These are phyloP conservation scores for Pionites leucogaster DNA, from an alignment of 2,113 vertebrate genomes.

Conservation along the genomic window DNA sequence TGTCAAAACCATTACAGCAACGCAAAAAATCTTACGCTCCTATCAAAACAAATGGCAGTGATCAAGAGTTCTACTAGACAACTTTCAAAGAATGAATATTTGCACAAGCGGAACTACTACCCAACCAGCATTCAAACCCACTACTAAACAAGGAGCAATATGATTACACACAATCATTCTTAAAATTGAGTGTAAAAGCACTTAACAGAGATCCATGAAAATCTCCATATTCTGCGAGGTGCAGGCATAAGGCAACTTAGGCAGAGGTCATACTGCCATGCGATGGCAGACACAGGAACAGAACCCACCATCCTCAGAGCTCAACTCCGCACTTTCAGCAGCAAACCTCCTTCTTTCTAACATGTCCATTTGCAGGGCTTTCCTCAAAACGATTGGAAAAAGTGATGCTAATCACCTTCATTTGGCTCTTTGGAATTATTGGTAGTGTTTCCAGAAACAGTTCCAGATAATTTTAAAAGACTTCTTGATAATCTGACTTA, in stretches of 20 bases:
- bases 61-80: background rate
- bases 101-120: background rate
- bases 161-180: background rate
- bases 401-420: background rate
- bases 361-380: background rate
- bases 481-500: background rate
- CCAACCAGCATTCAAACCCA: background rate
- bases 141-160: background rate
- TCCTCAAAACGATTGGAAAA: background rate
- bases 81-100: background rate
- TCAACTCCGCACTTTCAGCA: background rate
- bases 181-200: background rate
- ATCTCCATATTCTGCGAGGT: background rate
- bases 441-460: background rate
- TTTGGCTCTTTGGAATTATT: background rate
- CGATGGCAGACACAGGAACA: background rate
- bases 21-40: accelerated
- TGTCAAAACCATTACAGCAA: background rate
- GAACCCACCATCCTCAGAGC: background rate
- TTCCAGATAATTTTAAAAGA: background rate
- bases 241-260: background rate
- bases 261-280: conserved; percentile 7
- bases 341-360: background rate
- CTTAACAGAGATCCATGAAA: background rate
- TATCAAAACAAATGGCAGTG: background rate